These are phyloP conservation scores for Nyctibius bracteatus DNA, from an alignment of 2,113 vertebrate genomes.

Conservation along the genomic window DNA sequence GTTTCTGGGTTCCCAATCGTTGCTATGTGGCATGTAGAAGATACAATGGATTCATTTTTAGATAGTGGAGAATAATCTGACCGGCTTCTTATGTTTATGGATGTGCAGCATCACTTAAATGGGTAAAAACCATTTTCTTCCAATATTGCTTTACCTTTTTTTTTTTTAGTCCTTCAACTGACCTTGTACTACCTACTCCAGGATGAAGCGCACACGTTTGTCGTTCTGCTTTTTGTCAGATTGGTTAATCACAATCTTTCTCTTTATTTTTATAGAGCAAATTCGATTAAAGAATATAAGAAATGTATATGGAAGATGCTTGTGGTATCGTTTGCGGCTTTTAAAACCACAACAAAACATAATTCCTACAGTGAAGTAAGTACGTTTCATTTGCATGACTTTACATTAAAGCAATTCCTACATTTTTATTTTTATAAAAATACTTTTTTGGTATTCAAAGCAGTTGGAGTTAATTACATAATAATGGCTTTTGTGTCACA, in stretches of 20 bases:
- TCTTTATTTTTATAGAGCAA: conserved; percentile 82
- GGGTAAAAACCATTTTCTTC: neutral
- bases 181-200: neutral
- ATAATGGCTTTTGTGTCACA: neutral
- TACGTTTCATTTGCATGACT: neutral
- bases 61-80: neutral
- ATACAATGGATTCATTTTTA: neutral
- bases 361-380: conserved; percentile 94
- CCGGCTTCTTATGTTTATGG: neutral
- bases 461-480: neutral
- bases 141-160: neutral
- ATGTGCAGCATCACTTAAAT: neutral
- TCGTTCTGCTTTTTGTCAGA: neutral
- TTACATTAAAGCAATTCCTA: neutral
- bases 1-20: neutral
- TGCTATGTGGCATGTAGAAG: neutral
- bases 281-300: conserved; percentile 93
- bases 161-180: neutral
- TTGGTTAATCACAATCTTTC: neutral
- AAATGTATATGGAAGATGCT: conserved; percentile 92
- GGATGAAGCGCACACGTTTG: neutral
- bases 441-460: neutral
- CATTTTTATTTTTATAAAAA: neutral
- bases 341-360: conserved; percentile 95
- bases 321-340: conserved; percentile 93